Evolutionary conservation across 2,797 vertebrate genomes (phyloP).

Genomic region (Sebastes vulpes): DNA sequence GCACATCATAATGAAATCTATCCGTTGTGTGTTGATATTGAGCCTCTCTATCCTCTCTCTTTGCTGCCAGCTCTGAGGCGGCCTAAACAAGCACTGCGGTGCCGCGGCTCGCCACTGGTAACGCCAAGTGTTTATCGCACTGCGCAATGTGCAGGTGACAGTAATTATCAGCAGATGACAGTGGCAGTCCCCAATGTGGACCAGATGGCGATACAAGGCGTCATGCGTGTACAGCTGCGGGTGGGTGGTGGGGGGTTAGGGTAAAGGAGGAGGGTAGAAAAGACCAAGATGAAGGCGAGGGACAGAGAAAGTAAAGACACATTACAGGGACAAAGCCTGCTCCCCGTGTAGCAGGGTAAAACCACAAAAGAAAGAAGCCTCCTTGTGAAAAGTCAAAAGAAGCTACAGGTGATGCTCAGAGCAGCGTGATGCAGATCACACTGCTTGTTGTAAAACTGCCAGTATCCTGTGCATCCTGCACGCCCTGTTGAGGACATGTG

Average conservation of each 20-base stretch:
- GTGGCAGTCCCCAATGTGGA: slow-evolving; percentile 87
- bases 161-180: slow-evolving; percentile 94
- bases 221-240: slow-evolving; percentile 75
- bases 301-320: slow-evolving; percentile 44
- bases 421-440: slow-evolving; percentile 28
- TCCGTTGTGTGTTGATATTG: slow-evolving; percentile 6
- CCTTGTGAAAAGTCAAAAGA: slow-evolving; percentile 60
- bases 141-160: slow-evolving; percentile 91
- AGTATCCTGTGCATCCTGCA: slow-evolving; percentile 22
- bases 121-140: slow-evolving; percentile 83
- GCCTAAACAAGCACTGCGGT: slow-evolving; percentile 70
- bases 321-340: slow-evolving; percentile 18
- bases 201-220: slow-evolving; percentile 91
- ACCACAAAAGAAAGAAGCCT: slow-evolving; percentile 40
- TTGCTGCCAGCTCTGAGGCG: slow-evolving; percentile 38
- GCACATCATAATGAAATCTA: slow-evolving; percentile 30
- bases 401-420: slow-evolving; percentile 29
- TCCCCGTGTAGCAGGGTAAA: slow-evolving; percentile 49
- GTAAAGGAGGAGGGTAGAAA: slow-evolving; percentile 5
- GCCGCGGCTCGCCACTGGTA: slow-evolving; percentile 66
- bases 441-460: slow-evolving; percentile 44
- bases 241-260: neutral
- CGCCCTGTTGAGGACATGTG: slow-evolving; percentile 28
- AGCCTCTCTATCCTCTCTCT: neutral
- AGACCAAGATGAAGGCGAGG: slow-evolving; percentile 41